These are phyloP conservation scores for Phrixothrix hirtus DNA, from an alignment of 2,888 invertebrate genomes.

Conservation along the genomic window DNA sequence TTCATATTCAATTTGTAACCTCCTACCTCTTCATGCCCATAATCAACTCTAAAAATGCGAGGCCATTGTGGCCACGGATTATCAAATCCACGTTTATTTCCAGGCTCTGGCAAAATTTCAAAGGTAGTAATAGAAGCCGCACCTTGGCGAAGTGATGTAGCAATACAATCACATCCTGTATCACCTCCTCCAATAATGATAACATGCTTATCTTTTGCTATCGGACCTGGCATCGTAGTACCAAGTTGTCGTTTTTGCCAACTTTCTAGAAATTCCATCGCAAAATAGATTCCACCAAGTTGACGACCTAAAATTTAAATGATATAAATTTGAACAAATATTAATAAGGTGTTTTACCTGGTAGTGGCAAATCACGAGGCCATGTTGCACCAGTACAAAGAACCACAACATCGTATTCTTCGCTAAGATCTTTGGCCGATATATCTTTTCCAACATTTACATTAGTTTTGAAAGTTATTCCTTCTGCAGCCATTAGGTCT, in stretches of 20 bases:
- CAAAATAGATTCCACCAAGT: constrained; percentile 92
- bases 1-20: too few species aligned
- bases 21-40: constrained; percentile 95
- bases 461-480: constrained; percentile 81
- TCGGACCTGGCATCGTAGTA: constrained; percentile 59
- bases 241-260: constrained; percentile 96
- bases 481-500: constrained; percentile 84
- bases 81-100: constrained; percentile 74
- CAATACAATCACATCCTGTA: constrained; percentile 97
- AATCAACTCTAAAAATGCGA: constrained; percentile 93
- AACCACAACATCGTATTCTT: constrained; percentile 80
- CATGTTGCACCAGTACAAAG: constrained; percentile 94
- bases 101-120: constrained; percentile 95
- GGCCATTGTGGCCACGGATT: constrained; percentile 99
- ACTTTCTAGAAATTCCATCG: constrained; percentile 95
- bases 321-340: too few species aligned
- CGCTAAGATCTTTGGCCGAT: constrained; percentile 70
- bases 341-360: constrained; percentile 59
- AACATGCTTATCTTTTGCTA: constrained; percentile 92
- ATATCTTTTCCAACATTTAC: constrained; percentile 91
- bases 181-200: constrained; percentile 88
- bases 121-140: constrained; percentile 90
- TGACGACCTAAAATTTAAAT: constrained; percentile 63
- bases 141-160: constrained; percentile 92
- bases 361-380: constrained; percentile 88